Conservation (phyloP, 2,113 vertebrate species). For the Arothron firmamentum region DNA sequence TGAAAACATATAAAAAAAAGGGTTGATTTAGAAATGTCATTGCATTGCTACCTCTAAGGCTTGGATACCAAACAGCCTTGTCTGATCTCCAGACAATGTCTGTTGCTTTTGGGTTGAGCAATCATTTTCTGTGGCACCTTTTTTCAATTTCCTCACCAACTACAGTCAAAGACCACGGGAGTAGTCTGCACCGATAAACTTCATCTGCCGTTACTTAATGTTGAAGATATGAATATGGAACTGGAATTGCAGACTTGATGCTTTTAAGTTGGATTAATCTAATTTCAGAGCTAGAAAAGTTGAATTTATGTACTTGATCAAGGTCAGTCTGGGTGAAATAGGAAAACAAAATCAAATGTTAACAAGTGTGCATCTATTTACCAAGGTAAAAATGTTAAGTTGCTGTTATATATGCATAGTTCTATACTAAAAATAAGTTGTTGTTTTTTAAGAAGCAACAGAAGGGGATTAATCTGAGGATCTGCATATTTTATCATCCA, state of each 20-base stretch:
- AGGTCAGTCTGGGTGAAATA: slow-evolving; percentile 45
- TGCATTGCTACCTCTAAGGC: slow-evolving; percentile 11
- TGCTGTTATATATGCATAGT: no score
- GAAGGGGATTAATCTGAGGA: no score
- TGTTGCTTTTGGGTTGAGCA: slow-evolving; percentile 17
- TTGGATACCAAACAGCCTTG: slow-evolving; percentile 28
- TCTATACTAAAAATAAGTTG: no score
- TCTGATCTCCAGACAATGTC: slow-evolving; percentile 25
- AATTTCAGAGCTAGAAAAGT: slow-evolving; percentile 56
- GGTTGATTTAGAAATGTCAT: slow-evolving; percentile 1
- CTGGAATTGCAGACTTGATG: slow-evolving; percentile 44
- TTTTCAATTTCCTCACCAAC: slow-evolving; percentile 64
- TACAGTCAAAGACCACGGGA: slow-evolving; percentile 35
- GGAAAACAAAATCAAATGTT: no score
- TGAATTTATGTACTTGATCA: slow-evolving; percentile 64
- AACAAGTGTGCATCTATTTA: no score
- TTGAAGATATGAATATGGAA: slow-evolving; percentile 59
- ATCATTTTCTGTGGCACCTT: slow-evolving; percentile 37
- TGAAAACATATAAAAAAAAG: not conserved
- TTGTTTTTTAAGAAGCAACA: no score
- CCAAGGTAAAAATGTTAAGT: no score
- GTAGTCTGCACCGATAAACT: slow-evolving; percentile 34
- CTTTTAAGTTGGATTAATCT: slow-evolving; percentile 59
- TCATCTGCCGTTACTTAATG: slow-evolving; percentile 75
- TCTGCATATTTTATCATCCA: no score